Conservation (phyloP, 2,797 vertebrate species). For the Momotus momota region DNA sequence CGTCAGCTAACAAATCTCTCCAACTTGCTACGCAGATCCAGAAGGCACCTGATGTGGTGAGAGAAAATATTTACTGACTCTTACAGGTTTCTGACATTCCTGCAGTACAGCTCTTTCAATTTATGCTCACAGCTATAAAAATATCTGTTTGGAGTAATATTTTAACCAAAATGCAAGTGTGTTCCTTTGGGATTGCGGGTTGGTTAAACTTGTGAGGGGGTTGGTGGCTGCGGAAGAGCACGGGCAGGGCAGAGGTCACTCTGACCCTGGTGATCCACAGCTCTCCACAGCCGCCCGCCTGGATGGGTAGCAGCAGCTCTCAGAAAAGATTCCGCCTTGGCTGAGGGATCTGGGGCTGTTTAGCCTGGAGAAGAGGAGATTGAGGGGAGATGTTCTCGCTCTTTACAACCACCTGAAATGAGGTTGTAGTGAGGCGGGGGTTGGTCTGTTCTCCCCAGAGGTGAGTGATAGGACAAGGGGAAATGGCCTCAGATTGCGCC, state of each 20-base stretch:
- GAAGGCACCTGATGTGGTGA: slow-evolving; percentile 92
- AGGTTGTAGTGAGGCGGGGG: too few species aligned
- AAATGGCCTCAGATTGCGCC: too few species aligned
- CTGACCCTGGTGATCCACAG: not conserved
- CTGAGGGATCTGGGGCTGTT: too few species aligned
- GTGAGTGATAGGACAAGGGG: too few species aligned
- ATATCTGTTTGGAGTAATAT: not conserved
- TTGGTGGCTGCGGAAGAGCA: not conserved
- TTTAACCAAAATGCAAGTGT: not conserved
- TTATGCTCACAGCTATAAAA: not conserved
- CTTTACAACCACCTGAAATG: too few species aligned
- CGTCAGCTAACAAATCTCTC: slow-evolving; percentile 90
- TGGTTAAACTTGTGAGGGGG: not conserved
- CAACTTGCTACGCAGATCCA: slow-evolving; percentile 89
- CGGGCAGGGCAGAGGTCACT: not conserved
- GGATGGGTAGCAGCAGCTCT: not conserved
- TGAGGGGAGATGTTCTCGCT: too few species aligned
- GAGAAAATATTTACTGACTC: slow-evolving; percentile 66
- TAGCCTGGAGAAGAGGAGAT: too few species aligned
- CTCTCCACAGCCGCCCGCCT: not conserved
- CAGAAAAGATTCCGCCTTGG: not conserved
- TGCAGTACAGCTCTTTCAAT: not conserved
- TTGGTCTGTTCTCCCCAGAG: too few species aligned
- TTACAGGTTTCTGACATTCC: slow-evolving; percentile 20
- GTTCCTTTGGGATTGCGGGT: not conserved